Conservation (phyloP, 2,113 vertebrate genomes). For the Microcebus ravelobensis region DNA sequence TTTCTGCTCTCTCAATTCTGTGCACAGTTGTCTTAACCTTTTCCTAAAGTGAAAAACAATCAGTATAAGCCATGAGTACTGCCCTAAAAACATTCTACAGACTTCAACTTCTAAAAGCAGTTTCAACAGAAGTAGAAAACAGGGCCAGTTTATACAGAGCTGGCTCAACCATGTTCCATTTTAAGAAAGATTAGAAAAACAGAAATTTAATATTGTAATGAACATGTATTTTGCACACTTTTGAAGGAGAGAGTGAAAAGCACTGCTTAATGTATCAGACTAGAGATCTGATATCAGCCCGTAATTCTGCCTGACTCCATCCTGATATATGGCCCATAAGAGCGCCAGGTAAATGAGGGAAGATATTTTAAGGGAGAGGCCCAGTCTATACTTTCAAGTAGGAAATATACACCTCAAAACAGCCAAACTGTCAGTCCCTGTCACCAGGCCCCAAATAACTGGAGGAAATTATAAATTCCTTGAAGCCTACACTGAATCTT, state of each 20-base stretch:
- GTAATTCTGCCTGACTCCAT: not conserved
- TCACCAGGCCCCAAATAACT: not conserved
- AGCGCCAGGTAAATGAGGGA: not conserved
- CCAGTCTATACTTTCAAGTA: not conserved
- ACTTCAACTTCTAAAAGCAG: slow-evolving; percentile 35
- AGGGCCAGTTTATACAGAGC: not conserved
- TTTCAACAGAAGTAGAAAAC: not conserved
- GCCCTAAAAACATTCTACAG: not conserved
- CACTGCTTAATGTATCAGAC: not conserved
- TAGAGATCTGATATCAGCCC: not conserved
- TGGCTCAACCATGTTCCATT: slow-evolving; percentile 17
- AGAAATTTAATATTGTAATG: slow-evolving; percentile 11
- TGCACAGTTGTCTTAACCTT: slow-evolving; percentile 3
- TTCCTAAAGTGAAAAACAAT: not conserved
- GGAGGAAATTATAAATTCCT: not conserved
- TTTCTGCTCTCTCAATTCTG: not conserved
- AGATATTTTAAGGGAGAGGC: not conserved
- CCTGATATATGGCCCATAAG: not conserved
- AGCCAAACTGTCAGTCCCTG: not conserved
- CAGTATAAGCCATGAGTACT: not conserved
- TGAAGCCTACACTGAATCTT: not conserved
- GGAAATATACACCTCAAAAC: not conserved
- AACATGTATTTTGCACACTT: not conserved
- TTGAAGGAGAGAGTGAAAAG: not conserved
- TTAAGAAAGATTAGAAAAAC: slow-evolving; percentile 61